A percentile compares a stretch with the other conserved stretches of the same genome.
Conservation (phyloP, 1,140 invertebrate species). For the Arctopsyche grandis region DNA sequence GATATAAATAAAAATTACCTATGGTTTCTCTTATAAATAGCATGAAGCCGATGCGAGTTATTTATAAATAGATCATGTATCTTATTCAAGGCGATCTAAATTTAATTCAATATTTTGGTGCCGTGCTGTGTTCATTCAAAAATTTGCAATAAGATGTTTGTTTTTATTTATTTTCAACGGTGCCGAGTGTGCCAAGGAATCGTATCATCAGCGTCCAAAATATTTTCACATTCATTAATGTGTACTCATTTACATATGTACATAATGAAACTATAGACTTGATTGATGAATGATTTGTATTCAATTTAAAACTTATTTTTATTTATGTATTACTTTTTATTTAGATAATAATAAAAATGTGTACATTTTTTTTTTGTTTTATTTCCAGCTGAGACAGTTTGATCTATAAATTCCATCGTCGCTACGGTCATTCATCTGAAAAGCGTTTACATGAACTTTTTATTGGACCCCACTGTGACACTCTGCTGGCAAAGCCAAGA, state of each 20-base stretch:
- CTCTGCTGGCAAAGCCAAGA: constrained; percentile 22
- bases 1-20: too few relatives aligned
- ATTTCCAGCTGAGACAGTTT: constrained; percentile 28
- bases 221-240: not conserved
- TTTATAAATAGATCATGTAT: not conserved
- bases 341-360: not conserved
- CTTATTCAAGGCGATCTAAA: constrained; percentile 50
- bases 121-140: constrained; percentile 26
- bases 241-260: not conserved
- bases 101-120: constrained; percentile 31
- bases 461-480: constrained; percentile 33
- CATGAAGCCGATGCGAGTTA: too few relatives aligned
- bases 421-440: constrained; percentile 15
- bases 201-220: not conserved
- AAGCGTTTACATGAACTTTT: constrained; percentile 31
- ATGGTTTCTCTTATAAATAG: too few relatives aligned
- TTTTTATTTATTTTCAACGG: not conserved
- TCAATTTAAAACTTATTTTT: too few relatives aligned
- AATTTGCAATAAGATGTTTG: not conserved
- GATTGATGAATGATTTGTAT: too few relatives aligned
- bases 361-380: constrained; percentile 21
- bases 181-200: constrained; percentile 7
- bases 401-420: constrained; percentile 19
- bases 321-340: not conserved
- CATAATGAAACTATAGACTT: too few relatives aligned